Base-by-base conservation (phyloP, 2,888 invertebrate genomes). In the Vesta saturnalis region DNA sequence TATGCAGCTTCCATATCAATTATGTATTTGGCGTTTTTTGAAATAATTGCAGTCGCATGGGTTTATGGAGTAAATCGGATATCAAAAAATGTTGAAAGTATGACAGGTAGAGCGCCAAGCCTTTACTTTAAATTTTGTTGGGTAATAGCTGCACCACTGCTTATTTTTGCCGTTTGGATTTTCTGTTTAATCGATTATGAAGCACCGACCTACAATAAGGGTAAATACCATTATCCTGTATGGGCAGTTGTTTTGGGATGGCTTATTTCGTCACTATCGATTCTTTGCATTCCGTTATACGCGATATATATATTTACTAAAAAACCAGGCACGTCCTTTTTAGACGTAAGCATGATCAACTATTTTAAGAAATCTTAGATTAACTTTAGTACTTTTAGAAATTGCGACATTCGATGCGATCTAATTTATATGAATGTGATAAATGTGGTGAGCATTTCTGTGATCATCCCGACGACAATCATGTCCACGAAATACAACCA, bases 1-100 rank as follows among this genome's bases (percentile, higher is more conserved):
- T 97, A 95, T 82, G 94, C 96, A n/a, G 95, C 95, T 15, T 94
- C 94, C 52, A 91, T 96, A 77, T 94, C 96, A 63, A 93, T 96
- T 60, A 93, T 96, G 85, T 96, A 95, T 81, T 87, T 96, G 73
- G 96, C 96, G 35, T 96, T 97, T 84, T 96, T 96, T 79, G 96
- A 97, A 87, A 92, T 95, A 58, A 92, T 96, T 61, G 96, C 93
- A 6, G 91, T 97, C 69, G 91, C 94, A 3, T 97, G 96, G 96
- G 92, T 95, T 80, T 97, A 96, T 80, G 96, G 96, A 39, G 92
- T 93, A 0, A 89, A 89, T 64, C 87, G 92, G 76, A 84, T 96
- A 68, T 91, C 94, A 5, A 89, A 89, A 77, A 95, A 96, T 81
- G 91, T 96, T 12, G 91, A 94, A 82, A 93, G 94, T 79, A 96